These are phyloP conservation scores for Megaptera novaeangliae DNA, from an alignment of 2,113 vertebrate species.

Conservation along the genomic window DNA sequence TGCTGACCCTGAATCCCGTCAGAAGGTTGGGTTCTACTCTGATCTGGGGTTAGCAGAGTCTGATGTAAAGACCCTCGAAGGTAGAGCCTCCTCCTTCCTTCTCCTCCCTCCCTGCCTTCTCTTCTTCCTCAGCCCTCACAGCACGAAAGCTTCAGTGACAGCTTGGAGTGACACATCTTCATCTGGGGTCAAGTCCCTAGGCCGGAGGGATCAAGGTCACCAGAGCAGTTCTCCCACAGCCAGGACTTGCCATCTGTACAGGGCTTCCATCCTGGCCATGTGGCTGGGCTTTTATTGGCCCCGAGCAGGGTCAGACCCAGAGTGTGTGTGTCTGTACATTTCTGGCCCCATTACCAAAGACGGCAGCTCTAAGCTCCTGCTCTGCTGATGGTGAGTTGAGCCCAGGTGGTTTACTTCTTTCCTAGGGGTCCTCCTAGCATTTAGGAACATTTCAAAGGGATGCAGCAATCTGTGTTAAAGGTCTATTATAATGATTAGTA, in stretches of 20 bases:
- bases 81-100: neutral
- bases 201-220: neutral
- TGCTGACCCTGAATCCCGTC: neutral
- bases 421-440: neutral
- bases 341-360: neutral
- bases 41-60: neutral
- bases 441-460: neutral
- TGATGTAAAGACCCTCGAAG: neutral
- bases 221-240: neutral
- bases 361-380: no score
- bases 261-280: neutral
- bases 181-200: neutral
- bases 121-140: neutral
- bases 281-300: neutral
- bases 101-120: neutral
- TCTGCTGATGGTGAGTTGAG: neutral
- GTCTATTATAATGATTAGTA: neutral
- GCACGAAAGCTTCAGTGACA: neutral
- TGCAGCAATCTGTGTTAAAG: neutral
- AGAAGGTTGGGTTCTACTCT: neutral
- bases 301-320: neutral
- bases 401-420: neutral
- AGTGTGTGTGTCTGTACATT: neutral
- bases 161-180: neutral
- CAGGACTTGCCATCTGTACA: neutral